phyloP scores from a whole-genome alignment of 1,140 invertebrate genomes.

The Cydia pomonella region DNA sequence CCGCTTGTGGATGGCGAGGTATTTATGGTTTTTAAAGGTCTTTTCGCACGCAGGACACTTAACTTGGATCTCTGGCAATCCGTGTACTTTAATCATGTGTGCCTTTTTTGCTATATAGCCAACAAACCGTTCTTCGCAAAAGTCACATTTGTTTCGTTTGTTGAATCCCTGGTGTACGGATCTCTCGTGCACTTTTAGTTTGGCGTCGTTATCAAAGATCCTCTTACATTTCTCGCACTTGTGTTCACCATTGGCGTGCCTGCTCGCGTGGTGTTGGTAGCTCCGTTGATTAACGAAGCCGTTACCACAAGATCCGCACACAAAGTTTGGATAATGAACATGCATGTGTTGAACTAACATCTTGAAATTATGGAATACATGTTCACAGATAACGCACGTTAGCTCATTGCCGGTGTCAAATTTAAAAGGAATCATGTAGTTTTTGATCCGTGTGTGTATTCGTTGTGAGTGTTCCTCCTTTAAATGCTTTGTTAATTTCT shows the following conservation, averaged over 20 bases:
- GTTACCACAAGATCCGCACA: slow-evolving; percentile 36
- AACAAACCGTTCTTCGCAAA: slow-evolving; percentile 42
- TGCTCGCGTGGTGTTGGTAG: slow-evolving; percentile 35
- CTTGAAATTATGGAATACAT: slow-evolving; percentile 47
- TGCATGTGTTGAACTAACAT: slow-evolving; percentile 43
- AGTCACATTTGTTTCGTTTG: slow-evolving; percentile 40
- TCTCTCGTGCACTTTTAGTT: slow-evolving; percentile 38
- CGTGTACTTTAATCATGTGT: slow-evolving; percentile 43
- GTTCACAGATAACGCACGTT: slow-evolving; percentile 47
- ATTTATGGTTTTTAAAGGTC: slow-evolving; percentile 34
- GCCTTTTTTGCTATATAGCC: slow-evolving; percentile 36
- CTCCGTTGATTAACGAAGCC: slow-evolving; percentile 17
- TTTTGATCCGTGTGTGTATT: slow-evolving; percentile 41
- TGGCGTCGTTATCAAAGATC: slow-evolving; percentile 38
- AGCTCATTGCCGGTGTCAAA: slow-evolving; percentile 41
- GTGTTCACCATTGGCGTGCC: slow-evolving; percentile 21
- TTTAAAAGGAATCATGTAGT: slow-evolving; percentile 52
- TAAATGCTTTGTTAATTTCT: slow-evolving; percentile 46
- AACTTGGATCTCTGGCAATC: slow-evolving; percentile 36
- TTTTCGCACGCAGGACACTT: slow-evolving; percentile 45
- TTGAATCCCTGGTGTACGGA: slow-evolving; percentile 32
- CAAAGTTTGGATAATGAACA: slow-evolving; percentile 39
- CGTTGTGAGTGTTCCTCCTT: slow-evolving; percentile 41
- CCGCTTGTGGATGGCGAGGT: slow-evolving; percentile 39
- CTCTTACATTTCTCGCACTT: slow-evolving; percentile 41